phyloP scores from a whole-genome alignment of 2,888 invertebrate genomes.

The Seira ritae region DNA sequence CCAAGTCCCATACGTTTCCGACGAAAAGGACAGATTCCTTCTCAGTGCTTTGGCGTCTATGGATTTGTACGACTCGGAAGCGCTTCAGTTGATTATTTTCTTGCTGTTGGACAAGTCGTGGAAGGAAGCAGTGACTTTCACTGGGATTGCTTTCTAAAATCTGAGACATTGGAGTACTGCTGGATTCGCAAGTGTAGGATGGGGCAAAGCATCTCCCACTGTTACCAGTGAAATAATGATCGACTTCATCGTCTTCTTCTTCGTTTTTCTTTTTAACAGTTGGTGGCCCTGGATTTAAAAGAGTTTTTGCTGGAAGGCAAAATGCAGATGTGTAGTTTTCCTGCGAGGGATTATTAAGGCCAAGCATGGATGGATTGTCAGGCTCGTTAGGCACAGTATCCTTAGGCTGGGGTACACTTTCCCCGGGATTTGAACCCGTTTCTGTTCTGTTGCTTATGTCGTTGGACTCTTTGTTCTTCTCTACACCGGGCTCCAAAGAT shows the following conservation, averaged over 20 bases:
- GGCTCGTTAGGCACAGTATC: background rate
- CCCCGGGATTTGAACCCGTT: constrained; percentile 7
- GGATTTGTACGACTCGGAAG: constrained; percentile 72
- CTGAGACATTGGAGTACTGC: constrained; percentile 23
- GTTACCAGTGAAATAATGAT: constrained; percentile 36
- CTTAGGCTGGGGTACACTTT: background rate
- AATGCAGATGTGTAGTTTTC: constrained; percentile 61
- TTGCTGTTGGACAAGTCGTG: constrained; percentile 61
- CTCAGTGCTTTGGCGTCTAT: constrained; percentile 63
- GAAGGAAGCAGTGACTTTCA: constrained; percentile 66
- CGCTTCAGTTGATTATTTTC: constrained; percentile 53
- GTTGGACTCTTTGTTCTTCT: background rate
- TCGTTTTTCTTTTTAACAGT: background rate
- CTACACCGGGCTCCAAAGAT: background rate
- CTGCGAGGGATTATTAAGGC: background rate
- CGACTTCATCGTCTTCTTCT: constrained; percentile 17
- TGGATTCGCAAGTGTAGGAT: constrained; percentile 34
- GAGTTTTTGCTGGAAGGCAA: constrained; percentile 71
- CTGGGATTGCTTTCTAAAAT: constrained; percentile 10
- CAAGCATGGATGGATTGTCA: background rate
- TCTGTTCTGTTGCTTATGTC: background rate
- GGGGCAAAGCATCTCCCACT: constrained; percentile 37
- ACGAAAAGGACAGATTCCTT: constrained; percentile 72
- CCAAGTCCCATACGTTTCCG: constrained; percentile 71
- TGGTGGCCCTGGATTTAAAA: constrained; percentile 62